Percentiles rank a stretch among this genome's conserved stretches.
Conservation (phyloP, 64 coral and sea anemone genomes). For the Actinia tenebrosa region DNA sequence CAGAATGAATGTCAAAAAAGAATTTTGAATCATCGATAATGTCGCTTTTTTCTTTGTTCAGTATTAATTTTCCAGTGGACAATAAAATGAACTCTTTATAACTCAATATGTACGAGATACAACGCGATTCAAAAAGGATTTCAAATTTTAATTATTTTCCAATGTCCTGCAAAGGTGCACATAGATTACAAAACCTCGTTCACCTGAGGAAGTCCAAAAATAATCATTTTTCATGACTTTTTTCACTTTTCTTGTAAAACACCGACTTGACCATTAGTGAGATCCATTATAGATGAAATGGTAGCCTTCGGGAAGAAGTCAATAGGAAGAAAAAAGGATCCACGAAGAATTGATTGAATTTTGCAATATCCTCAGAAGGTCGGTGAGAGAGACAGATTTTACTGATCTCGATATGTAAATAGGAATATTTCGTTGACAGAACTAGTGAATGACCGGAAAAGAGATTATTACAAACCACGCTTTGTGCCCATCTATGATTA, state of each 20-base stretch:
- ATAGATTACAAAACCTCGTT: background rate
- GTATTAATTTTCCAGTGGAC: background rate
- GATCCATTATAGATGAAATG: background rate
- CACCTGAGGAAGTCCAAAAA: background rate
- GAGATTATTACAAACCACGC: background rate
- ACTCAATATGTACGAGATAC: background rate
- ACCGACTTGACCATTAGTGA: background rate
- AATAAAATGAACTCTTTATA: background rate
- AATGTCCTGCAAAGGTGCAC: background rate
- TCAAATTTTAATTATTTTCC: background rate
- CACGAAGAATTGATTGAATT: background rate
- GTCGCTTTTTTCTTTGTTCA: background rate
- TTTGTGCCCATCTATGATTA: background rate
- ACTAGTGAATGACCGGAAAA: background rate
- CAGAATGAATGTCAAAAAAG: background rate
- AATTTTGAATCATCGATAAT: background rate
- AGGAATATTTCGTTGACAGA: background rate
- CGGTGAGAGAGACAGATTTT: background rate
- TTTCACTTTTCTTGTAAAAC: background rate
- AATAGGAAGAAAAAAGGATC: background rate
- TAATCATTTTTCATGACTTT: background rate
- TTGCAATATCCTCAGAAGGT: background rate
- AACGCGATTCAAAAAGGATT: background rate
- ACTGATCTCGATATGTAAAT: conserved; percentile 2
- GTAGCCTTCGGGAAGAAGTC: background rate